phyloP scores from a whole-genome alignment of 92 coral and sea anemone genomes.

The Epizoanthus illoricatus region DNA sequence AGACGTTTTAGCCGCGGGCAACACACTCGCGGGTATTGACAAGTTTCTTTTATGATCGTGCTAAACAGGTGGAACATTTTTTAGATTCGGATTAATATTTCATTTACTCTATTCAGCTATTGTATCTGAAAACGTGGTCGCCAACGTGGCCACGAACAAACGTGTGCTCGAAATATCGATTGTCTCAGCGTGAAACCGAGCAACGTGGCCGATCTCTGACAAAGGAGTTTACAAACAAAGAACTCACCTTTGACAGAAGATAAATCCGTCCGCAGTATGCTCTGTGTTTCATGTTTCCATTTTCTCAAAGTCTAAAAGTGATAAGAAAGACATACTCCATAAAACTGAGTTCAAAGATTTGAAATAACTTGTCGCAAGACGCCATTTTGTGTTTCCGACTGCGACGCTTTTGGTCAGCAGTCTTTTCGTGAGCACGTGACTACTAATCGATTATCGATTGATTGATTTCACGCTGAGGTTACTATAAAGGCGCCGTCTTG shows the following conservation, averaged over 20 bases:
- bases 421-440: neutral
- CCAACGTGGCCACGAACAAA: conserved; percentile 1
- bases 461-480: neutral
- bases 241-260: conserved; percentile 10
- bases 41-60: neutral
- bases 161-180: neutral
- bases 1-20: no score
- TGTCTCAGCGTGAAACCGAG: neutral
- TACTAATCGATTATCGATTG: conserved; percentile 7
- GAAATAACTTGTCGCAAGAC: neutral
- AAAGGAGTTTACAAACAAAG: conserved; percentile 3
- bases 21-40: neutral
- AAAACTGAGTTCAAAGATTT: neutral
- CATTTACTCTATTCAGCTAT: neutral
- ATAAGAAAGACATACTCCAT: neutral
- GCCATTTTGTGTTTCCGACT: neutral
- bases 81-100: neutral
- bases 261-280: conserved; percentile 18
- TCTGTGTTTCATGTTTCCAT: neutral
- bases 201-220: conserved; percentile 9
- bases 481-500: neutral
- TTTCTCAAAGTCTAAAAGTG: neutral
- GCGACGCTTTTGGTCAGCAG: conserved; percentile 29
- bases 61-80: conserved; percentile 4
- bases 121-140: neutral